Percentiles rank a stretch among this genome's conserved stretches.
Evolutionary conservation across 2,113 vertebrate genomes (phyloP).

Genomic region (Cephalophus harveyi): DNA sequence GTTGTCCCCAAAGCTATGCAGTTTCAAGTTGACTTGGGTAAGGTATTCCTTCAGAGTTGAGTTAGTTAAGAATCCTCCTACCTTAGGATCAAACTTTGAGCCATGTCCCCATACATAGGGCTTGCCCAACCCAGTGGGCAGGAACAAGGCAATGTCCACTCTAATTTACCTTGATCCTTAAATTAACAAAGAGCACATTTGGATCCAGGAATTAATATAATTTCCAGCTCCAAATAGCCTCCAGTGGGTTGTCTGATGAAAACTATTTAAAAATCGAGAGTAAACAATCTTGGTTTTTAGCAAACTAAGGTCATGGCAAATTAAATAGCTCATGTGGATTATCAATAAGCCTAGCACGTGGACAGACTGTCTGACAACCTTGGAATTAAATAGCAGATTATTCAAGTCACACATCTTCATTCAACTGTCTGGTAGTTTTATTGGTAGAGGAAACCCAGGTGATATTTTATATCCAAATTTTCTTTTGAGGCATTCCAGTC

Average conservation of each 20-base stretch:
- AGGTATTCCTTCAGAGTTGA: neutral
- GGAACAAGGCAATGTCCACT: neutral
- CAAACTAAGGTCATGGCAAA: neutral
- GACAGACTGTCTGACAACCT: neutral
- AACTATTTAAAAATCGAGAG: constrained; percentile 28
- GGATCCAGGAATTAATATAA: neutral
- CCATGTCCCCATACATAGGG: neutral
- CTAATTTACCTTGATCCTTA: neutral
- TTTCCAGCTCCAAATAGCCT: neutral
- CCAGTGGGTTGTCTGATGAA: neutral
- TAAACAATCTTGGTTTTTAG: neutral
- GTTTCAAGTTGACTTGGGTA: neutral
- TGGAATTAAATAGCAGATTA: neutral
- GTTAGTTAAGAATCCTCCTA: neutral
- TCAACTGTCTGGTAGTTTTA: constrained; percentile 26
- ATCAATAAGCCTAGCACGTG: neutral
- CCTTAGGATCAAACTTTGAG: neutral
- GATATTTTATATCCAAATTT: constrained; percentile 44
- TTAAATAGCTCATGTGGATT: neutral
- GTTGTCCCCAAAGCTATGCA: neutral
- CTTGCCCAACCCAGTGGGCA: neutral
- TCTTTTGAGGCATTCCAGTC: constrained; percentile 32
- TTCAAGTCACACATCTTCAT: constrained; percentile 8
- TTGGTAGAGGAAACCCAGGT: constrained; percentile 8
- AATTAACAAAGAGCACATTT: neutral